Base-by-base conservation (phyloP, 2,888 invertebrate species). In the Megamerina dolium region DNA sequence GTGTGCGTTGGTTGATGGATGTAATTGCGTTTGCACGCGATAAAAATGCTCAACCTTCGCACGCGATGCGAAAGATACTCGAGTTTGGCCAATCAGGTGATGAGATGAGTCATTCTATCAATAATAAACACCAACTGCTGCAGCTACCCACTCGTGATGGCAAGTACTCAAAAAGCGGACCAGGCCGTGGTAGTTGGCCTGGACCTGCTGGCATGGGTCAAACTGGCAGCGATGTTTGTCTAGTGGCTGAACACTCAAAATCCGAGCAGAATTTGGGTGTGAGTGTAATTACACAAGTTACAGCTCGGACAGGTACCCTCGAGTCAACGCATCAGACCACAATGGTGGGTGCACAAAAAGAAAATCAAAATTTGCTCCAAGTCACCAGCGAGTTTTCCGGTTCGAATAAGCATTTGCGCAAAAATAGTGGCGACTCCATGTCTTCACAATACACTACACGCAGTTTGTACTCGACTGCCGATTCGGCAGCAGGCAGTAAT, bases 1-100 rank as follows among this genome's bases (percentile, higher is more conserved):
- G 86, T 16, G 85, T 91, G 32, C 81, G 99, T 14, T 99, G 97
- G 97, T 78, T 97, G 16, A 89, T 94, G 81, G 94, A 96, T 63
- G 85, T 95, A 5, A 91, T 97, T 41, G 84, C 89, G 0, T 91
- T 91, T 65, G 94, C 96, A 1, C 79, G 97, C 48, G 96, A 96
- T 62, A 81, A 85, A 30, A 74, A 74, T 16, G 57, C 70, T 52
- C 56, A 70, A 52, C 54, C 70, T 51, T 65, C 70, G 54, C 52
- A 71, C 51, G 58, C 63, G 10, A 68, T 71, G 64, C 61, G 59
- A 12, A 66, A 72, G 36, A 66, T 72, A 26, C 54, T 71, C 1
- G 66, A 70, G 37, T 64, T 65, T 46, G 59, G 59, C 1, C 59
- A 60, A 34, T 46, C 53, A n/a, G 52, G 57, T 5, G 54, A 59